A percentile compares a stretch with the other conserved stretches of the same genome.
phyloP scores from a whole-genome alignment of 53 echinoderm and acorn worm species.

The Echinarachnius parma region DNA sequence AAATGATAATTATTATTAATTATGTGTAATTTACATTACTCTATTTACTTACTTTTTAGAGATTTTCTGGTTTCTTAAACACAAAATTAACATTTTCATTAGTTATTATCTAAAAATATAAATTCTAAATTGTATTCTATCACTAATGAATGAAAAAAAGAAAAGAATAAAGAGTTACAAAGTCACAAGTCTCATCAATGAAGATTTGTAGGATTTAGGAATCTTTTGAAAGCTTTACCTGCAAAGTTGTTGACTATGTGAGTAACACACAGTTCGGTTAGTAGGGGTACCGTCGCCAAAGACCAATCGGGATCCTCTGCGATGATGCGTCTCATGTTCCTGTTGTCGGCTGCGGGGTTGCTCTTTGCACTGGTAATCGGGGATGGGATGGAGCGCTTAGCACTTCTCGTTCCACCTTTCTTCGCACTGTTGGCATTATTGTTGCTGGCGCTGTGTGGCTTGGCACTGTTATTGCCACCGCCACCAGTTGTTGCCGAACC shows the following conservation, averaged over 20 bases:
- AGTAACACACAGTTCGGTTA: conserved; percentile 88
- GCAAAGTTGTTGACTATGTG: conserved; percentile 93
- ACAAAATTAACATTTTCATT: too few species aligned
- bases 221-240: too few species aligned
- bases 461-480: conserved; percentile 74
- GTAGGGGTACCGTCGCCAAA: conserved; percentile 91
- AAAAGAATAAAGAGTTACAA: too few species aligned
- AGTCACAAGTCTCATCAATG: too few species aligned
- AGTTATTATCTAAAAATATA: too few species aligned
- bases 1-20: too few species aligned
- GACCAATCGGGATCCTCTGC: conserved; percentile 99
- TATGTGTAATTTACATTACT: too few species aligned
- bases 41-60: too few species aligned
- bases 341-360: conserved; percentile 84
- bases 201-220: too few species aligned
- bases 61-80: too few species aligned
- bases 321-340: conserved; percentile 93
- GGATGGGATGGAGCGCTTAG: conserved; percentile 72
- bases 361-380: conserved; percentile 91
- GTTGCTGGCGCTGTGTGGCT: conserved; percentile 24
- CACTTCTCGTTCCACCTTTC: conserved; percentile 57
- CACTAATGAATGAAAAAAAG: too few species aligned
- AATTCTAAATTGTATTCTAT: too few species aligned
- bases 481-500: conserved; percentile 31
- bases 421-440: conserved; percentile 44